These are phyloP conservation scores for Avahi laniger DNA, from an alignment of 2,797 vertebrate species.

Conservation along the genomic window DNA sequence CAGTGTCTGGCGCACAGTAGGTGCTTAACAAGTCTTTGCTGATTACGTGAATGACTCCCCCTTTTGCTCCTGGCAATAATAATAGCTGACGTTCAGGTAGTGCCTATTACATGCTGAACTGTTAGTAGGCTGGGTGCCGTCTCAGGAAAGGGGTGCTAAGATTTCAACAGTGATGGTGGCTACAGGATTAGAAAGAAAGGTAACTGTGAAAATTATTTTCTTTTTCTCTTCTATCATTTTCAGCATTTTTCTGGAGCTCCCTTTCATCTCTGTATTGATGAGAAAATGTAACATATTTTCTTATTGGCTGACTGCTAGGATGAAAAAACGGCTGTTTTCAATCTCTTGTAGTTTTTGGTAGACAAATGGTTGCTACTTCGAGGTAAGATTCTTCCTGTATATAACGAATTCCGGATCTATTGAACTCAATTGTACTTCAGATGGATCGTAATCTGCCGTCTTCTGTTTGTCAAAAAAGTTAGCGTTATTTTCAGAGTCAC, in stretches of 20 bases:
- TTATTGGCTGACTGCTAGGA: neutral
- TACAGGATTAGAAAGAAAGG: neutral
- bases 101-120: neutral
- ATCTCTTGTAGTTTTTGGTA: neutral
- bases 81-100: neutral
- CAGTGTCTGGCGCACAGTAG: neutral
- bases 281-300: neutral
- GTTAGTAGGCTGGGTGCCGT: neutral
- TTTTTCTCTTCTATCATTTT: neutral
- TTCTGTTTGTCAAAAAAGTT: conserved; percentile 9
- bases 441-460: neutral
- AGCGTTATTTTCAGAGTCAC: neutral
- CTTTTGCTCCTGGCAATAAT: neutral
- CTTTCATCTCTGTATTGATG: neutral
- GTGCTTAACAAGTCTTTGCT: neutral
- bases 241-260: neutral
- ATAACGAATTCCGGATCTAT: neutral
- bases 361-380: conserved; percentile 4
- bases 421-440: neutral
- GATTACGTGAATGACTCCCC: neutral
- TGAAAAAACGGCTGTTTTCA: neutral
- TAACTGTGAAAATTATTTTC: neutral
- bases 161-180: neutral
- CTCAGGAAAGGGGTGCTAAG: neutral
- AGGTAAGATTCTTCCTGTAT: conserved; percentile 1